Conservation (phyloP, 2,113 vertebrate species). For the Sardina pilchardus region DNA sequence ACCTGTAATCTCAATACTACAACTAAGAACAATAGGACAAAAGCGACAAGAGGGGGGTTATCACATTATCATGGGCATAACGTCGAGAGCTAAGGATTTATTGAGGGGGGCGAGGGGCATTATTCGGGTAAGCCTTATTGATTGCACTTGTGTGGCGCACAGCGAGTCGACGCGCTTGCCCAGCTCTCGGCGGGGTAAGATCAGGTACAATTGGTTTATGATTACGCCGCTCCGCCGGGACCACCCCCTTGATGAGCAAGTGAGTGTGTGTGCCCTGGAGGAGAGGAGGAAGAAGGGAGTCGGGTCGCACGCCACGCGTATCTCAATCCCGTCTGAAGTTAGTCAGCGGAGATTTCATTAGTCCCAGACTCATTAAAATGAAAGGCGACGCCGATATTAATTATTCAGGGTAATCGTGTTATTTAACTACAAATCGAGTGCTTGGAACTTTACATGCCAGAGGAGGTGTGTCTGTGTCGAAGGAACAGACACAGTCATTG, state of each 20-base stretch:
- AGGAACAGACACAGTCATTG: neutral
- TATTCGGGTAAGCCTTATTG: neutral
- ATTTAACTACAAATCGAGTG: neutral
- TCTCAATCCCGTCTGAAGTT: neutral
- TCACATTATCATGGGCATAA: neutral
- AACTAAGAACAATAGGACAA: neutral
- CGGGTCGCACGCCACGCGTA: neutral
- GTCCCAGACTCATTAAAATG: conserved; percentile 19
- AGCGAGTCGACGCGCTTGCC: neutral
- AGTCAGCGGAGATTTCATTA: conserved; percentile 26
- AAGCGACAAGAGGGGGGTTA: neutral
- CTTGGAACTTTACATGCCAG: neutral
- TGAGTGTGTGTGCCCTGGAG: neutral
- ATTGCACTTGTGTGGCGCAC: neutral
- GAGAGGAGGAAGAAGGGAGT: neutral
- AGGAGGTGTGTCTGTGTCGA: neutral
- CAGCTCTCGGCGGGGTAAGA: neutral
- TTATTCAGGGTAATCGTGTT: conserved; percentile 24
- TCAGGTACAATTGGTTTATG: conserved; percentile 8
- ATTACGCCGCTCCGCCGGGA: neutral
- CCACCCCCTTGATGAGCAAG: neutral
- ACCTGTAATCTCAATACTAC: neutral
- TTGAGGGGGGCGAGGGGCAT: neutral
- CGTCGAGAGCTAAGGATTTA: neutral
- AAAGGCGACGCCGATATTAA: conserved; percentile 28